A percentile compares a stretch with the other conserved stretches of the same genome.
Evolutionary conservation across 2,888 invertebrate genomes (phyloP).

Genomic region (Idaea aversata): DNA sequence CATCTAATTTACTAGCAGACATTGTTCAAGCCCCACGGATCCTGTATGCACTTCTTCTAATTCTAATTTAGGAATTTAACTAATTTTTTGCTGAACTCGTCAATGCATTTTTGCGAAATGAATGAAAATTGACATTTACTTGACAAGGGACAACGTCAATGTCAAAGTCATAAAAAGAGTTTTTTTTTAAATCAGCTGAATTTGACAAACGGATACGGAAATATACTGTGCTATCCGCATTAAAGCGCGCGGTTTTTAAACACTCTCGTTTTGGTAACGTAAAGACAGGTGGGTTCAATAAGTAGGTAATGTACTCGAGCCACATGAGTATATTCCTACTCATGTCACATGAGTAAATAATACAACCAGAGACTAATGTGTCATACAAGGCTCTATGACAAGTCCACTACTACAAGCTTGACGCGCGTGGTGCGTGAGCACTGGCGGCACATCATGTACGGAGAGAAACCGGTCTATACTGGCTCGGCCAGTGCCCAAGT

Average conservation of each 20-base stretch:
- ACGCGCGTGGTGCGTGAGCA: no score
- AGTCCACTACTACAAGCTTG: no score
- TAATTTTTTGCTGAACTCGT: slow-evolving; percentile 26
- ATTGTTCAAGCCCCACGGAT: slow-evolving; percentile 54
- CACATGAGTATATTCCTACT: no score
- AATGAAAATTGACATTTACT: slow-evolving; percentile 13
- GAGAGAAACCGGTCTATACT: no score
- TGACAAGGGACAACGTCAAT: slow-evolving; percentile 26
- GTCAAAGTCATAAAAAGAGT: slow-evolving; percentile 6
- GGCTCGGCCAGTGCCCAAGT: no score
- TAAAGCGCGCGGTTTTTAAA: neutral
- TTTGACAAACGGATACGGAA: neutral
- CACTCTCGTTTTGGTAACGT: neutral
- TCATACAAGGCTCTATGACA: no score
- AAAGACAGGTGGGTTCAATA: no score
- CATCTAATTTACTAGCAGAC: slow-evolving; percentile 85
- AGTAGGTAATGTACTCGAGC: no score
- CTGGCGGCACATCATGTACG: no score
- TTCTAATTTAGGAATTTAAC: slow-evolving; percentile 31
- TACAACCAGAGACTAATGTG: no score
- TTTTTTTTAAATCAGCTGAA: slow-evolving; percentile 36
- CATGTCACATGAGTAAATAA: no score
- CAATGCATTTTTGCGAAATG: slow-evolving; percentile 46
- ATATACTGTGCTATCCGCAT: neutral
- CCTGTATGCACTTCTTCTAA: slow-evolving; percentile 23